These are phyloP conservation scores for Protobothrops flavoviridis DNA, from an alignment of 2,113 vertebrate species.

Conservation along the genomic window DNA sequence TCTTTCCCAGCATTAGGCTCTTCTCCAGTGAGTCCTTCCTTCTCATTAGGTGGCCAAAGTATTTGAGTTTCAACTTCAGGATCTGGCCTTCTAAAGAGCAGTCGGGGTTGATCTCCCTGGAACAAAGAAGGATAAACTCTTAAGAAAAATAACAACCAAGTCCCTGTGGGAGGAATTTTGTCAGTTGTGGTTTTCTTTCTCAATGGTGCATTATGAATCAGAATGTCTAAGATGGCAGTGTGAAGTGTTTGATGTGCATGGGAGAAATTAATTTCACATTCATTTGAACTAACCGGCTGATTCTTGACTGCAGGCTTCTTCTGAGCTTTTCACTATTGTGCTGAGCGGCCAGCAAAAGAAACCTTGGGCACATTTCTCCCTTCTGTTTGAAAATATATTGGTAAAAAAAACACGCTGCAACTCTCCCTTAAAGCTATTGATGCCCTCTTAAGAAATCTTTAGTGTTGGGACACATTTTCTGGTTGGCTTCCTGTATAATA, in stretches of 20 bases:
- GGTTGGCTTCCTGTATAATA: constrained; percentile 52
- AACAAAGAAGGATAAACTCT: background rate
- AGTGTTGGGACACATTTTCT: constrained; percentile 60
- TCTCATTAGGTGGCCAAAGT: no score
- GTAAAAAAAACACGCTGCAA: constrained; percentile 37
- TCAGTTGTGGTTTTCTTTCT: background rate
- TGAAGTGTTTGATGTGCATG: background rate
- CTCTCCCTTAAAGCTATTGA: constrained; percentile 36
- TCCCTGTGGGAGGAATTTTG: no score
- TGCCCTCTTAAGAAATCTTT: constrained; percentile 53
- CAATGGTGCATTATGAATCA: background rate
- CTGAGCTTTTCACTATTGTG: background rate
- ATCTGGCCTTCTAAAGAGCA: no score
- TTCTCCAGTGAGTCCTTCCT: no score
- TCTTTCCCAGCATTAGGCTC: no score
- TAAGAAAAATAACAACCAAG: background rate
- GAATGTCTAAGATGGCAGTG: background rate
- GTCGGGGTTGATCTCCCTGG: no score
- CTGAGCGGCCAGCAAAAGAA: background rate
- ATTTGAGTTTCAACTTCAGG: no score
- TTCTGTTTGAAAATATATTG: constrained; percentile 41
- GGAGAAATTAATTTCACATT: background rate
- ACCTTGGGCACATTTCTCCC: background rate
- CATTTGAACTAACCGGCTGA: background rate
- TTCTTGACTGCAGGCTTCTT: background rate